Evolutionary conservation across 2,113 vertebrate genomes (phyloP), one percentile per base, ranked within the genome.

Genomic region (Peucedramus taeniatus): DNA sequence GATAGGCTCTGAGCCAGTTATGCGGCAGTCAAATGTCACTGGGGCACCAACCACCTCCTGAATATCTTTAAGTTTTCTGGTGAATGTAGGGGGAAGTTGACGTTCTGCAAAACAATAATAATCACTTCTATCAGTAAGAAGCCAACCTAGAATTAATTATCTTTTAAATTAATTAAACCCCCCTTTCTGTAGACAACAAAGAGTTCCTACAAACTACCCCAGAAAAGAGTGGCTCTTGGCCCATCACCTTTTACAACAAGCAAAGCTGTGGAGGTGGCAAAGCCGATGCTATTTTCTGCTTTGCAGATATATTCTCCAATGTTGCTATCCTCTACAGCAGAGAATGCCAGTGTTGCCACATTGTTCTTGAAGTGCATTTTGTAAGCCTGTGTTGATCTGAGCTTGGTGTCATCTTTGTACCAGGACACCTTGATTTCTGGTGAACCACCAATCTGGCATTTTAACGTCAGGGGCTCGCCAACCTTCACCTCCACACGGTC

Each of bases 381-480:
- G 82, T 98, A 99, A 85, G 98, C 98, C 69, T 98, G 98, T 75
- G 98, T 99, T 61, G 99, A 99, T 65, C 99, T 98, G 64, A 99
- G 98, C 87, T 99, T 99, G 35, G 99, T 99, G 76, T 99, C 99
- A 5, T 98, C 99, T 97, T 99, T 99, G 95, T 99, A 99, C 99
- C 99, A 99, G 69, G 99, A 98, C 94, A 99, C 98, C 93, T 99
- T 99, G 89, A 99, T 99, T 97, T 99, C 99, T 87, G 99, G 99
- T 1, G 99, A 99, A 76, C 99, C 99, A 4, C 97, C 98, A 31
- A 99, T 98, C 96, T 99, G 98, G 91, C 99, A 99, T 97, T 98
- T 99, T 74, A 99, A 98, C 95, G 98, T 98, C 89, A 98, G 96
- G 22, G 98, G 98, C 57, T 99, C 98, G 28, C 99, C 99, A 35